Percentiles rank a stretch among this genome's conserved stretches.
Evolutionary conservation across 2,797 vertebrate species (phyloP).

Genomic region (Chelmon rostratus): DNA sequence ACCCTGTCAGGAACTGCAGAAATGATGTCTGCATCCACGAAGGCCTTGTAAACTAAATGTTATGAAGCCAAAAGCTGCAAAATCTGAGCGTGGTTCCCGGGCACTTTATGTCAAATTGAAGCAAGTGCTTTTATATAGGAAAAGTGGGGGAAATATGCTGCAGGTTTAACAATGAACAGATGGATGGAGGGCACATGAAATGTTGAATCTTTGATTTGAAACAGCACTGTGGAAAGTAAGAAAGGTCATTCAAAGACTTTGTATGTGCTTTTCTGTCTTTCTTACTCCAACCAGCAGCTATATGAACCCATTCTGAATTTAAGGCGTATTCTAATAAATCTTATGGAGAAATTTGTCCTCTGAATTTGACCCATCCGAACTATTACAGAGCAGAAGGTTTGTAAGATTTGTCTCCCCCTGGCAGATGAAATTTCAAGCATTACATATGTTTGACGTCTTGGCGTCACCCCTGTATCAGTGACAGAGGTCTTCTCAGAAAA

Average conservation of each 20-base stretch:
- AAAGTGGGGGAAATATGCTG: not conserved
- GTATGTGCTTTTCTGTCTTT: not conserved
- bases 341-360: not conserved
- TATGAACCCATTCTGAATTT: not conserved
- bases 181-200: not conserved
- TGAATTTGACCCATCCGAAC: constrained; percentile 1
- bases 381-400: not conserved
- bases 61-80: constrained; percentile 28
- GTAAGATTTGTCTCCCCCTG: constrained; percentile 10
- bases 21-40: constrained; percentile 9
- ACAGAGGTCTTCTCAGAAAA: constrained; percentile 13
- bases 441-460: constrained; percentile 29
- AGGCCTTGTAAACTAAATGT: constrained; percentile 26
- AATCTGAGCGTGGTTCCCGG: constrained; percentile 7
- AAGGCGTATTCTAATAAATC: not conserved
- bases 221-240: not conserved
- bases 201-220: constrained; percentile 4
- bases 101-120: constrained; percentile 15
- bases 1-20: constrained; percentile 24
- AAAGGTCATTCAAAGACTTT: not conserved
- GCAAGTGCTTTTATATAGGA: not conserved
- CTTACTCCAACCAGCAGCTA: not conserved
- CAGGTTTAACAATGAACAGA: not conserved
- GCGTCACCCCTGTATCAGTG: constrained; percentile 3
- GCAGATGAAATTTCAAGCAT: constrained; percentile 25